These are phyloP conservation scores for Hippocampus mohnikei DNA, from an alignment of 2,113 vertebrate species.

Conservation along the genomic window DNA sequence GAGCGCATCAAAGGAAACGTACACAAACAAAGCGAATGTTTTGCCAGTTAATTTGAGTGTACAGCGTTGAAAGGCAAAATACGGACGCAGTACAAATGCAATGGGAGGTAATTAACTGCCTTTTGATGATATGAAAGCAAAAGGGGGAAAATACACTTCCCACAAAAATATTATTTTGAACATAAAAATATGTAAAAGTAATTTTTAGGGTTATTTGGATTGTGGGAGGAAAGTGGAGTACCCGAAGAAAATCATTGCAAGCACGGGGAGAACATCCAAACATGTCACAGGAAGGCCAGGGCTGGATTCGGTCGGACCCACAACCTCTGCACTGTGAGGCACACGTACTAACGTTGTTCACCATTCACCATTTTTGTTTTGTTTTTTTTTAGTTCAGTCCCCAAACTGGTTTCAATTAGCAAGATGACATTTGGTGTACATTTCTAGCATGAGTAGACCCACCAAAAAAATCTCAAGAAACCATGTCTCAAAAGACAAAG, in stretches of 20 bases:
- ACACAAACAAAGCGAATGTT: conserved; percentile 8
- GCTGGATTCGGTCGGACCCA: too few species aligned
- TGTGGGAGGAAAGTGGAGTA: too few species aligned
- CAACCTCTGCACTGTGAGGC: too few species aligned
- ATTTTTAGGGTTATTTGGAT: too few species aligned
- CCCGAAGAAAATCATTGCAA: too few species aligned
- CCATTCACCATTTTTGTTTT: too few species aligned
- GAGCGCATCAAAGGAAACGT: background rate
- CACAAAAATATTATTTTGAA: background rate
- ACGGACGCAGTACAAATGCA: background rate
- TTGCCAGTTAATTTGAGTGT: conserved; percentile 27
- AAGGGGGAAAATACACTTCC: background rate
- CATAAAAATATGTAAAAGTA: background rate
- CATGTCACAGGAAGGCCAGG: too few species aligned
- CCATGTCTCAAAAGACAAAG: background rate
- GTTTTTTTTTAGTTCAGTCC: background rate
- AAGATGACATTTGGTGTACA: background rate
- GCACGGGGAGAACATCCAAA: too few species aligned
- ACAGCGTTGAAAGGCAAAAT: background rate
- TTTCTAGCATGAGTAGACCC: background rate
- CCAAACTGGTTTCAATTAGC: background rate
- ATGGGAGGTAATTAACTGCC: background rate
- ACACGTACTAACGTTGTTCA: too few species aligned
- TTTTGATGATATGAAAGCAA: background rate
- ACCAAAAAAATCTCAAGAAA: background rate